Percentiles rank a stretch among this genome's conserved stretches.
These are phyloP conservation scores for Xenopus tropicalis DNA, from an alignment of 2,113 vertebrate genomes.

Conservation along the genomic window UCB_Xtro_10.0 CM004446.2:97849501-97850000, in stretches of 20 bases:
- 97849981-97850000: too few relatives aligned
- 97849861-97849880: too few relatives aligned
- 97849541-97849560: constrained; percentile 24
- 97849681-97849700: constrained; percentile 51
- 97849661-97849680: constrained; percentile 53
- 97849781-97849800: constrained; percentile 32
- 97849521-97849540: not conserved
- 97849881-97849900: too few relatives aligned
- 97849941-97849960: too few relatives aligned
- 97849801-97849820: not conserved
- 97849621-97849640: constrained; percentile 68
- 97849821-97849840: not conserved
- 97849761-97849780: constrained; percentile 57
- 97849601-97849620: constrained; percentile 66
- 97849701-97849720: constrained; percentile 50
- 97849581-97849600: constrained; percentile 44
- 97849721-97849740: constrained; percentile 55
- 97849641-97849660: constrained; percentile 50
- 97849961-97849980: too few relatives aligned
- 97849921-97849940: too few relatives aligned
- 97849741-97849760: constrained; percentile 49
- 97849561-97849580: constrained; percentile 40
- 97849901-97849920: too few relatives aligned
- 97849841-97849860: not conserved
- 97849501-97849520: too few relatives aligned